Conservation (phyloP, 2,888 invertebrate genomes). For the Rhamphomyia laevipes region DNA sequence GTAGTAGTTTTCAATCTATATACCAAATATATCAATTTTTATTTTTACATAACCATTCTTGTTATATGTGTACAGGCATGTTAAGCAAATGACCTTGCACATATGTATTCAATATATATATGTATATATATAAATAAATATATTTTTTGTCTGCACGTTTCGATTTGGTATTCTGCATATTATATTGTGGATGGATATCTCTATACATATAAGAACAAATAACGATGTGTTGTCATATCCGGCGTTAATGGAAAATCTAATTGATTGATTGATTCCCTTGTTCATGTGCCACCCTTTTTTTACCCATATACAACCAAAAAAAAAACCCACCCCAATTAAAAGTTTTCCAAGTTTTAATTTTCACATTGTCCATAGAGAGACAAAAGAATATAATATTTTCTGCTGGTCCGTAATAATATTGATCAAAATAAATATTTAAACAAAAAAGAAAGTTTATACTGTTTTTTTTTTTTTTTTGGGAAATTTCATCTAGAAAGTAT, state of each 20-base stretch:
- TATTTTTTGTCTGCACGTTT: too few species aligned
- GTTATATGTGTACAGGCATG: too few species aligned
- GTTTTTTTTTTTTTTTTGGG: too few species aligned
- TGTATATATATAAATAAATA: too few species aligned
- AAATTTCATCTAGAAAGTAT: too few species aligned
- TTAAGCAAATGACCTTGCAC: too few species aligned
- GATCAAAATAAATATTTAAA: too few species aligned
- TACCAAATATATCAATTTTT: not conserved
- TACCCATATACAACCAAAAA: not conserved
- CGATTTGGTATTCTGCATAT: too few species aligned
- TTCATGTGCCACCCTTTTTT: slow-evolving; percentile 4
- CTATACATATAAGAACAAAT: slow-evolving; percentile 1
- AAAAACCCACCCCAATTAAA: not conserved
- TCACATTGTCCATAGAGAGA: not conserved
- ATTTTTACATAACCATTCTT: too few species aligned
- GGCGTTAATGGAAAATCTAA: slow-evolving; percentile 24
- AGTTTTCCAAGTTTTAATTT: not conserved
- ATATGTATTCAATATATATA: too few species aligned
- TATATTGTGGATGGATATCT: too few species aligned
- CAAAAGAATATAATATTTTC: not conserved
- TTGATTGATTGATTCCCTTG: slow-evolving; percentile 22
- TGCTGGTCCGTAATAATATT: not conserved
- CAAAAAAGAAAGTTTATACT: not conserved
- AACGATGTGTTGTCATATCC: slow-evolving; percentile 23
- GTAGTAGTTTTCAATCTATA: slow-evolving; percentile 4